Base-by-base conservation (phyloP, 2,113 vertebrate genomes). In the Nannospalax galili region DNA sequence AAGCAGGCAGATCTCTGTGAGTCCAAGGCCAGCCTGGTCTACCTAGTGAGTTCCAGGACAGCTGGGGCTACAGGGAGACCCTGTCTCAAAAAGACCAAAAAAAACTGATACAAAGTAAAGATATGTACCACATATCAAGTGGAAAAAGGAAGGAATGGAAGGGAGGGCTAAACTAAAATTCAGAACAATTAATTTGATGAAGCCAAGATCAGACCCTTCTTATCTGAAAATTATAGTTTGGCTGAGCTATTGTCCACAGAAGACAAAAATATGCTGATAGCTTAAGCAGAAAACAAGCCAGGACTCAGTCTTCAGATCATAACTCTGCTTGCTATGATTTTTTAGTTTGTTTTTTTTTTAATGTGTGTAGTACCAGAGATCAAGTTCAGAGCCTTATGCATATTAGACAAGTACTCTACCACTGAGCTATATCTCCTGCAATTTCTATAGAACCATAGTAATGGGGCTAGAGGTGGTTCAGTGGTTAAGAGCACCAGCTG, bases 131-230 rank as follows among this genome's bases (percentile, higher is more conserved):
- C n/a, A n/a, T n/a, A n/a, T n/a, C n/a, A n/a, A n/a, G n/a, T n/a
- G n/a, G n/a, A n/a, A n/a, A n/a, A n/a, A n/a, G n/a, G n/a, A n/a
- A n/a, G n/a, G n/a, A n/a, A n/a, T n/a, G n/a, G n/a, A n/a, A n/a
- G n/a, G n/a, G n/a, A n/a, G n/a, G n/a, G n/a, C n/a, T n/a, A n/a
- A n/a, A n/a, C n/a, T 79, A 82, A 96, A 93, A 93, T 92, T 96
- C 56, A 88, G 30, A 92, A 14, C 84, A 37, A 91, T n/a, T 3
- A 48, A 90, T 74, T 35, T 60, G 37, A 85, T 56, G 32, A 96
- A 96, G 24, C 15, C 77, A 95, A 65, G 32, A 72, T 79, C 75
- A 65, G 89, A 73, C n/a, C 65, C 69, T 78, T 56, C 62, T 80
- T 73, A 73, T 58, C 37, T 81, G 40, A 4, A 78, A 77, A 78